Percentiles rank a stretch among this genome's conserved stretches.
These are phyloP conservation scores for Oryzias curvinotus DNA, from an alignment of 2,113 vertebrate genomes.

Conservation along the genomic window DNA sequence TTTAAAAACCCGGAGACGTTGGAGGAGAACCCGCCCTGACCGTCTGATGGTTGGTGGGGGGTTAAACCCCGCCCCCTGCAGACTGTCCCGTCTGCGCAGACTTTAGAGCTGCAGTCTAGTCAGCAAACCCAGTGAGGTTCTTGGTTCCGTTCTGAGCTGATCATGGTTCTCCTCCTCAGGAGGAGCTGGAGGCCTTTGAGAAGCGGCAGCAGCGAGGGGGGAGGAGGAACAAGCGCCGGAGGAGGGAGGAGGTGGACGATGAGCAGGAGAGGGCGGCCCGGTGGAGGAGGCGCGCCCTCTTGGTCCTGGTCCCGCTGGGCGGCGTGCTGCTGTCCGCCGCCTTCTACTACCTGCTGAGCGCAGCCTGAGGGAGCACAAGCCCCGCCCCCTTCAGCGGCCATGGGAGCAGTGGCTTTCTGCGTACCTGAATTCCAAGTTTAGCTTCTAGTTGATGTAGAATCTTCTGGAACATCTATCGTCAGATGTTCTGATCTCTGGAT, in stretches of 20 bases:
- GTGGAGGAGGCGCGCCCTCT: slow-evolving; percentile 82
- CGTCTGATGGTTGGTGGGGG: too few relatives aligned
- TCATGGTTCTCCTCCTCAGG: slow-evolving; percentile 67
- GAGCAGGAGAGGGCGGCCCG: slow-evolving; percentile 65
- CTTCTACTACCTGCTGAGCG: slow-evolving; percentile 78
- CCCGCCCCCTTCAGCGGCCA: background rate
- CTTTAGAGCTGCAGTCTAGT: too few relatives aligned
- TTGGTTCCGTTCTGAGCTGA: background rate
- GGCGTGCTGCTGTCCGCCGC: slow-evolving; percentile 69
- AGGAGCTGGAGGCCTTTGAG: slow-evolving; percentile 95
- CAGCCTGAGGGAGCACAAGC: slow-evolving; percentile 8
- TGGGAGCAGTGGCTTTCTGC: background rate
- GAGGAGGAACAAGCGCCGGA: slow-evolving; percentile 84
- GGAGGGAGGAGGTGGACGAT: slow-evolving; percentile 73
- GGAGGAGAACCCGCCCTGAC: too few relatives aligned
- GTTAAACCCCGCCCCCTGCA: too few relatives aligned
- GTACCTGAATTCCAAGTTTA: background rate
- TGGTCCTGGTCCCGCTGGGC: slow-evolving; percentile 78
- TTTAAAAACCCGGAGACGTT: too few relatives aligned
- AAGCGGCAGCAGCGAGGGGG: slow-evolving; percentile 85
- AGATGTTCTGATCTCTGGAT: too few relatives aligned
- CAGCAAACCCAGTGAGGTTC: too few relatives aligned
- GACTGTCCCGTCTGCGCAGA: too few relatives aligned
- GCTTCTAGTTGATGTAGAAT: too few relatives aligned
- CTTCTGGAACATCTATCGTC: too few relatives aligned